A percentile compares a stretch with the other conserved stretches of the same genome.
Conservation (phyloP, 2,113 vertebrate species). For the Eptesicus fuscus region DNA sequence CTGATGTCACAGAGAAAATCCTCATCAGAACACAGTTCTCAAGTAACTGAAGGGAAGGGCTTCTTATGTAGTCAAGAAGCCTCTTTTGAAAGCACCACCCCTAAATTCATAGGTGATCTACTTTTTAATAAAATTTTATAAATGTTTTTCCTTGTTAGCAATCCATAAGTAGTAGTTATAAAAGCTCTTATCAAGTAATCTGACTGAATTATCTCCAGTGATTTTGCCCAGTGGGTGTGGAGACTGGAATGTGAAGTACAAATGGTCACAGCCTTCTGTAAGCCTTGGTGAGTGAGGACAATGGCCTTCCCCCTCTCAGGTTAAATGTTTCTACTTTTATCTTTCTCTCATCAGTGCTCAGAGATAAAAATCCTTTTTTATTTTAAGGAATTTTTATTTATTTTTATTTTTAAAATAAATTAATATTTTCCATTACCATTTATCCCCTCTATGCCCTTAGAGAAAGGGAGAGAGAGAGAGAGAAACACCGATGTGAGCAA, state of each 20-base stretch:
- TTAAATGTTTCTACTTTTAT: background rate
- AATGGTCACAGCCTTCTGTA: background rate
- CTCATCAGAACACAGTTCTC: slow-evolving; percentile 18
- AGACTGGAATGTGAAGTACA: background rate
- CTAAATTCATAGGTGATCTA: background rate
- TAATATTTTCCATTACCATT: no score
- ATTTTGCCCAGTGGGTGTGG: background rate
- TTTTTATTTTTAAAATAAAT: no score
- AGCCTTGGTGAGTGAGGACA: background rate
- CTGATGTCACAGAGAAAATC: slow-evolving; percentile 23
- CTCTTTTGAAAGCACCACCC: background rate
- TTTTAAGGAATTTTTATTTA: no score
- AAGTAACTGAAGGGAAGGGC: background rate
- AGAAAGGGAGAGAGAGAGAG: no score
- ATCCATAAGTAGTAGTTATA: background rate
- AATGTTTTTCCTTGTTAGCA: background rate
- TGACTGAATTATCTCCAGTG: background rate
- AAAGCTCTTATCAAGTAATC: slow-evolving; percentile 6
- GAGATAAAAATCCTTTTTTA: no score
- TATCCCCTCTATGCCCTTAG: no score
- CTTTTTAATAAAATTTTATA: background rate
- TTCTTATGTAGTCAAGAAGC: background rate
- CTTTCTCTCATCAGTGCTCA: background rate
- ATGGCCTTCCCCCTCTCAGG: background rate
- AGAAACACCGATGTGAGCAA: no score